Base-by-base conservation (phyloP, 2,113 vertebrate species). In the Peromyscus polionotus region DNA sequence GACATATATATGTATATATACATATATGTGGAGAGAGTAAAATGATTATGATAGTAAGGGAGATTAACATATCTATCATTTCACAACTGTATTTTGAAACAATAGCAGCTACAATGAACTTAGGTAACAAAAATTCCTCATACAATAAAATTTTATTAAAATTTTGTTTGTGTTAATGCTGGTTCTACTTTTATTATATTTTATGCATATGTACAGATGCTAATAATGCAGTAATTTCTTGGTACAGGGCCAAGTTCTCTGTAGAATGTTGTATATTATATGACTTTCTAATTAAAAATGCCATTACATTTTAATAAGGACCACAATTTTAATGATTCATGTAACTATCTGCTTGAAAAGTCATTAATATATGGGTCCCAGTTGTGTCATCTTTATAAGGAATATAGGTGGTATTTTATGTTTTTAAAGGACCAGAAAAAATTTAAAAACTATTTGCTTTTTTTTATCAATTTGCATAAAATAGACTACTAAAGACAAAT, bases 251-350 rank as follows among this genome's bases (percentile, higher is more conserved):
- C 57, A 68, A 59, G 7, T 88, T 91, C 70, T 80, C 88, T 17
- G 68, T n/a, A 83, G n/a, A 81, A 94, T 87, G 22, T 48, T 86
- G 20, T 80, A 67, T 79, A 70, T 90, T 95, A 59, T 57, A 19
- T 87, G 31, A 81, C 17, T 83, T 91, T 88, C 45, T 88, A 91
- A 83, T 88, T 83, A 39, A 94, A 94, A 92, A 83, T 57, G 31
- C 1, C 16, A 90, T 79, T 79, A 24, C 7, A 48, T 75, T 96
- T 81, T 94, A 91, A 73, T 65, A 91, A 79, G 31, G 22, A 59
- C 22, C 28, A 91, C 24, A 81, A 75, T 76, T 94, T 96, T 96
- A 88, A 91, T 92, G 45, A 94, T 96, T 76, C 3, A n/a, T 92
- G 14, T 68, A 67, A 81, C 24, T 79, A 85, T 72, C 51, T 79